Evolutionary conservation across 2,113 vertebrate species (phyloP).

Genomic region (Spilogale gracilis): DNA sequence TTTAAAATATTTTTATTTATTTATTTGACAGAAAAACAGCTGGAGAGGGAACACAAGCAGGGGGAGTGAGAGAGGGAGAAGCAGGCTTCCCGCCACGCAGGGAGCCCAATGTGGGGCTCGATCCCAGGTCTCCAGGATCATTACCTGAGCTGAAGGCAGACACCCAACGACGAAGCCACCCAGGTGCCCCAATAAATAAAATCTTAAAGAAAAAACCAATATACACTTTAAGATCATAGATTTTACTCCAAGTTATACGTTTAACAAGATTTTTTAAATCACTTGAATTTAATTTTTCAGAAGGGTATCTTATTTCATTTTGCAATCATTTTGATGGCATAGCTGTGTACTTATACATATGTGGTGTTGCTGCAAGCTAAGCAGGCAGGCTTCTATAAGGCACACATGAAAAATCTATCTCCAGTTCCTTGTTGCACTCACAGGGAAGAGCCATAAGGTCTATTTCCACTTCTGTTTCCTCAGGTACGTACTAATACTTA

Average conservation of each 20-base stretch:
- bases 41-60: too few species aligned
- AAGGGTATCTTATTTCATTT: not conserved
- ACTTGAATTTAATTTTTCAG: not conserved
- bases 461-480: not conserved
- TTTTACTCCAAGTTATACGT: not conserved
- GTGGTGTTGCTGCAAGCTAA: not conserved
- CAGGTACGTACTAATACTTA: not conserved
- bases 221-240: too few species aligned
- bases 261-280: not conserved
- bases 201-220: too few species aligned
- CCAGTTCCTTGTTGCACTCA: not conserved
- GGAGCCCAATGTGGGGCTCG: too few species aligned
- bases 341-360: not conserved
- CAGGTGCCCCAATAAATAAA: too few species aligned
- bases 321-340: not conserved
- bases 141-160: too few species aligned
- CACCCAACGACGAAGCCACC: too few species aligned
- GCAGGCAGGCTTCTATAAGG: not conserved
- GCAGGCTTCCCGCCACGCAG: too few species aligned
- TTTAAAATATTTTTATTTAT: too few species aligned
- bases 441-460: not conserved
- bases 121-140: too few species aligned
- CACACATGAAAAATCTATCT: not conserved
- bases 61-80: too few species aligned
- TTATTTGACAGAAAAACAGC: too few species aligned